A percentile compares a stretch with the other conserved stretches of the same genome.
Evolutionary conservation across 2,797 vertebrate species (phyloP).

Genomic region (Dallia pectoralis): DNA sequence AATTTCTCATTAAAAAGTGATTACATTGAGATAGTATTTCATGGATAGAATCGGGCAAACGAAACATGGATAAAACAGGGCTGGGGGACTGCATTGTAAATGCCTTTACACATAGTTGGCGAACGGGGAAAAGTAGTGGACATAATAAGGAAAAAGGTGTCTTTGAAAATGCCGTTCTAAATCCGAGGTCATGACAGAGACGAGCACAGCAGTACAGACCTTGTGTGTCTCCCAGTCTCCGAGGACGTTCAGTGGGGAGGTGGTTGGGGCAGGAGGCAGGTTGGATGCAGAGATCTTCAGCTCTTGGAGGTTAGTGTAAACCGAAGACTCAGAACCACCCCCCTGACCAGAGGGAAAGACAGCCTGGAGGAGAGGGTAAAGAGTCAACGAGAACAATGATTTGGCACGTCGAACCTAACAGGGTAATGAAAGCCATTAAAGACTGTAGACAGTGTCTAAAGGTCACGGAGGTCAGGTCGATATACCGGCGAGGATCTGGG

Average conservation of each 20-base stretch:
- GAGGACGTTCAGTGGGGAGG: constrained; percentile 85
- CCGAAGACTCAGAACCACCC: constrained; percentile 89
- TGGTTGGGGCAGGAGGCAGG: constrained; percentile 84
- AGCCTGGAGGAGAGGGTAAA: constrained; percentile 67
- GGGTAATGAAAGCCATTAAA: no score
- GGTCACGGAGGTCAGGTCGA: no score
- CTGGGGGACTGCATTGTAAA: neutral
- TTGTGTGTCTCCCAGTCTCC: constrained; percentile 98
- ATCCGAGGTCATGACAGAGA: neutral
- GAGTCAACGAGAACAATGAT: neutral
- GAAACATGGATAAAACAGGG: neutral
- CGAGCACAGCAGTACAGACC: neutral
- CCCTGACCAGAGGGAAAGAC: constrained; percentile 85
- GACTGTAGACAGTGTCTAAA: no score
- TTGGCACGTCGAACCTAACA: no score
- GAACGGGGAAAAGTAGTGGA: neutral
- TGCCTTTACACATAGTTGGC: neutral
- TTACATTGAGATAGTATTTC: neutral
- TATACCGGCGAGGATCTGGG: no score
- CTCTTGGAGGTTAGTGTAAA: constrained; percentile 97
- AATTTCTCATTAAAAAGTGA: neutral
- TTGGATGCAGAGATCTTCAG: constrained; percentile 95
- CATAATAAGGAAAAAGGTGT: neutral
- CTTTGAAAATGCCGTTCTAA: neutral
- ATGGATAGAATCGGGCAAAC: neutral